Percentiles rank a stretch among this genome's conserved stretches.
These are phyloP conservation scores for Actenoides hombroni DNA, from an alignment of 2,113 vertebrate genomes.

Conservation along the genomic window DNA sequence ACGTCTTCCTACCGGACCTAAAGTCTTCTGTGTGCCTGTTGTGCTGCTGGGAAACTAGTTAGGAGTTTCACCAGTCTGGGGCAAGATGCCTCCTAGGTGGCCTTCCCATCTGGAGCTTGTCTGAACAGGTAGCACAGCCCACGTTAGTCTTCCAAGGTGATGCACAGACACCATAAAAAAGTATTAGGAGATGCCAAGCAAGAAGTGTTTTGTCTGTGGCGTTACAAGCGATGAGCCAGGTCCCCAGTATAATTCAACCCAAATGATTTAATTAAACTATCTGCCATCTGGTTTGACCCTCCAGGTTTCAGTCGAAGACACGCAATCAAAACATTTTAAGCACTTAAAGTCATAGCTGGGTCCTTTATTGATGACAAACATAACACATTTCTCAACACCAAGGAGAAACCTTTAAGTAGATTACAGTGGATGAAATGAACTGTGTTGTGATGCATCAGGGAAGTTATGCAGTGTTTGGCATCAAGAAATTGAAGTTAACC, in stretches of 20 bases:
- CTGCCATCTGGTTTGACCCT: neutral
- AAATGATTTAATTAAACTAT: conserved; percentile 45
- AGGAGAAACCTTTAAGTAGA: neutral
- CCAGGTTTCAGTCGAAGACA: neutral
- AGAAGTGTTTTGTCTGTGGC: neutral
- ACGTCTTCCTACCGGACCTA: conserved; percentile 59
- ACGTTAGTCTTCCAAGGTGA: conserved; percentile 16
- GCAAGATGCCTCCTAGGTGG: conserved; percentile 42
- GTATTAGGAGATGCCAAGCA: neutral
- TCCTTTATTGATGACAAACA: neutral
- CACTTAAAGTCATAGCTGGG: neutral
- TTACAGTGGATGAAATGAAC: neutral
- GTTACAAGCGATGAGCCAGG: conserved; percentile 30
- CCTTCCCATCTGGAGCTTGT: conserved; percentile 40
- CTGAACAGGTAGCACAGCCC: conserved; percentile 49
- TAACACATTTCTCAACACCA: neutral
- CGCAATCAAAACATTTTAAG: neutral
- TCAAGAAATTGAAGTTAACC: neutral
- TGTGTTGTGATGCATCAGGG: neutral
- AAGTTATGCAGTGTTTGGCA: neutral
- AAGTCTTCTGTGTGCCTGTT: neutral
- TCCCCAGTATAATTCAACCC: neutral
- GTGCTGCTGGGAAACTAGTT: conserved; percentile 18
- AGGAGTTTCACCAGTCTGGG: neutral
- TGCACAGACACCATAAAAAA: neutral